Conservation (phyloP, 1,140 invertebrate species). For the Geopemphigus sp. region DNA sequence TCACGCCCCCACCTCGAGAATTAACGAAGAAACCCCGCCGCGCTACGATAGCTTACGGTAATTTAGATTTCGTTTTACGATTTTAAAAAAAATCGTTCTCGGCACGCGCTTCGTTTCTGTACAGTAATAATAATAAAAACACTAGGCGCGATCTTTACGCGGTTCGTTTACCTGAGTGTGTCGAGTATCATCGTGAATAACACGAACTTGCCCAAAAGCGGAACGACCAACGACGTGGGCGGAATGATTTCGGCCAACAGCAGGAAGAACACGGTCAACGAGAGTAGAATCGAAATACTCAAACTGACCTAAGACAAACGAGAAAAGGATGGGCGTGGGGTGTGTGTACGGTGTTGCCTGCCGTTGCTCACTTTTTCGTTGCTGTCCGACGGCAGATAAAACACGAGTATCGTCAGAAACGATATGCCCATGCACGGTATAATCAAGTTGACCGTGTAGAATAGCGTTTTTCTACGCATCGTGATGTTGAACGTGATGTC, state of each 20-base stretch:
- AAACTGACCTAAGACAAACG: slow-evolving; percentile 72
- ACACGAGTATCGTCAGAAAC: slow-evolving; percentile 96
- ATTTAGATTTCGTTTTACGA: too few species aligned
- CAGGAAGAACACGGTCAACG: slow-evolving; percentile 98
- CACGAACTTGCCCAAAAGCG: slow-evolving; percentile 97
- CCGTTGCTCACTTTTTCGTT: slow-evolving; percentile 87
- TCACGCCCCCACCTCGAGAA: too few species aligned
- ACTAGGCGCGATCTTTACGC: too few species aligned
- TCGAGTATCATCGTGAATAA: slow-evolving; percentile 99
- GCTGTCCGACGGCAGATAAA: slow-evolving; percentile 97
- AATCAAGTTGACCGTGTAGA: slow-evolving; percentile 97
- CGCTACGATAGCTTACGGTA: too few species aligned
- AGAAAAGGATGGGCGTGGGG: too few species aligned
- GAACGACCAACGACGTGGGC: slow-evolving; percentile 96
- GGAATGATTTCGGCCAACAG: slow-evolving; percentile 97
- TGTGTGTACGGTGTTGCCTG: too few species aligned
- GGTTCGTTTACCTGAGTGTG: slow-evolving; percentile 78
- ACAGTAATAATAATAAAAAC: too few species aligned
- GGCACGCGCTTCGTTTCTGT: too few species aligned
- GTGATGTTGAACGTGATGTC: slow-evolving; percentile 99
- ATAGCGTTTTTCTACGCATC: slow-evolving; percentile 92
- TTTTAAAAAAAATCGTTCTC: too few species aligned
- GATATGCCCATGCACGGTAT: slow-evolving; percentile 97
- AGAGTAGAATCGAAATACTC: slow-evolving; percentile 97
- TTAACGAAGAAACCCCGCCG: too few species aligned